Evolutionary conservation across 2,113 vertebrate species (phyloP).

Genomic region (Pteruthius melanotis): DNA sequence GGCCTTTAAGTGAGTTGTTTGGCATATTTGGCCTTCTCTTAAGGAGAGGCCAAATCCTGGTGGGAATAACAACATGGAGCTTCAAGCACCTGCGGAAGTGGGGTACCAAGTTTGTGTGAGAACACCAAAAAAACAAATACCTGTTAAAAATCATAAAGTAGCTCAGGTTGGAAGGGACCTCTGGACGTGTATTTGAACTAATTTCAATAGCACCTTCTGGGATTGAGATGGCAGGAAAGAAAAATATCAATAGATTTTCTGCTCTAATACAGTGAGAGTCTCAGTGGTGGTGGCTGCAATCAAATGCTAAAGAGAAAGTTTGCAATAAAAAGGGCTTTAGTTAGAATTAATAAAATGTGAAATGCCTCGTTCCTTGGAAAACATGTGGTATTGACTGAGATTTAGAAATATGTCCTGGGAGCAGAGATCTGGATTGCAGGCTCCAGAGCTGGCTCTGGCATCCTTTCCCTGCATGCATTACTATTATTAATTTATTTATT

Average conservation of each 20-base stretch:
- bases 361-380: constrained; percentile 69
- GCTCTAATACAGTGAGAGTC: constrained; percentile 33
- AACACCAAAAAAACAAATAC: not conserved
- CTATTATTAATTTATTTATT: not conserved
- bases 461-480: not conserved
- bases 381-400: constrained; percentile 79
- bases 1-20: not conserved
- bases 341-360: constrained; percentile 68
- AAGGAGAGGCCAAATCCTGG: not conserved
- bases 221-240: constrained; percentile 60
- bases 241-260: constrained; percentile 56
- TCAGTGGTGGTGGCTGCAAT: constrained; percentile 44
- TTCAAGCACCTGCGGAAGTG: not conserved
- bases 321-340: constrained; percentile 75
- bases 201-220: not conserved
- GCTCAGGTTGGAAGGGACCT: not conserved
- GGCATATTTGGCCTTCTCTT: not conserved
- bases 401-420: constrained; percentile 82
- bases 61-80: not conserved
- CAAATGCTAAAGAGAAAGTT: constrained; percentile 66
- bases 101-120: not conserved
- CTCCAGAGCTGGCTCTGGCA: constrained; percentile 44
- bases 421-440: constrained; percentile 72
- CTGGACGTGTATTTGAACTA: not conserved
- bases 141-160: not conserved